phyloP scores from a whole-genome alignment of 2,797 vertebrate species.

The Propithecus perrieri region DNA sequence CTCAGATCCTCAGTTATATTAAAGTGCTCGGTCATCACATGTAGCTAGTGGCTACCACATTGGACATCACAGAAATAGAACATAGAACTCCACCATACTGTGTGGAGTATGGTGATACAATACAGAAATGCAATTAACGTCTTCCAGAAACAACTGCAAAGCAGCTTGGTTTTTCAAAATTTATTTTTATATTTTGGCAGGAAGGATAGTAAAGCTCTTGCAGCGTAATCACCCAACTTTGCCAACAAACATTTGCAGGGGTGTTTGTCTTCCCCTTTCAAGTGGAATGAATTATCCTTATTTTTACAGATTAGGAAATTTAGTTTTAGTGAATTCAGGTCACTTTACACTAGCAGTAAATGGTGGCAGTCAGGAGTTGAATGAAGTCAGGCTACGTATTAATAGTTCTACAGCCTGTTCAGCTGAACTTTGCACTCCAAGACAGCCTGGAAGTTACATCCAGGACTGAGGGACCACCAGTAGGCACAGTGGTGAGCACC shows the following conservation, averaged over 20 bases:
- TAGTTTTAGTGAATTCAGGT: not conserved
- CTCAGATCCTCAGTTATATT: not conserved
- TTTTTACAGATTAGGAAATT: not conserved
- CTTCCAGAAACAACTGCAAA: not conserved
- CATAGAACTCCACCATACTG: no score
- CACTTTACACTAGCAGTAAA: not conserved
- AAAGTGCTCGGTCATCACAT: not conserved
- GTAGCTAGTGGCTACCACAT: not conserved
- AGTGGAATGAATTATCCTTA: not conserved
- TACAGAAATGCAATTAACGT: not conserved
- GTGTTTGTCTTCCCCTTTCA: not conserved
- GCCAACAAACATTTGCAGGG: not conserved
- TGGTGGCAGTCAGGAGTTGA: not conserved
- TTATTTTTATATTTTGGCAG: not conserved
- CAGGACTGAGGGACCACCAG: not conserved
- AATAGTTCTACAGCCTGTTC: not conserved
- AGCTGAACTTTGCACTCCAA: not conserved
- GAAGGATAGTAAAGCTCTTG: not conserved
- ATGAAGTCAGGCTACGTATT: not conserved
- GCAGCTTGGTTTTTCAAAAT: not conserved
- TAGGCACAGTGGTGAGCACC: fast-evolving
- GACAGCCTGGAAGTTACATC: not conserved
- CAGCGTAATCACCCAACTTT: not conserved
- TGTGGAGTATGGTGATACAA: not conserved
- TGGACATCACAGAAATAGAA: not conserved